phyloP scores from a whole-genome alignment of 2,888 invertebrate genomes.

The Cerastis leucographa region DNA sequence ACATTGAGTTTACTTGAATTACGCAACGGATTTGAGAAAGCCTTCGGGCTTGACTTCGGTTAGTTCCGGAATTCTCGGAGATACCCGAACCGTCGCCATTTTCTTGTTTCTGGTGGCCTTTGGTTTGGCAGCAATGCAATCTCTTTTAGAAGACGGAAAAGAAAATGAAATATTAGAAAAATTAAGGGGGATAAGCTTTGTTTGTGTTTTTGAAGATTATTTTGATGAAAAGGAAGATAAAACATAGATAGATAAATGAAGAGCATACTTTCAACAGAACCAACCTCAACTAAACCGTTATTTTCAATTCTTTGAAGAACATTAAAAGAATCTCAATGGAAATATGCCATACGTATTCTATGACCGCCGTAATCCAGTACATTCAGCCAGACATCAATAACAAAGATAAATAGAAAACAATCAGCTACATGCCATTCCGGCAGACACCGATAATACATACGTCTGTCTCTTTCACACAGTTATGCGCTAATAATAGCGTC shows the following conservation, averaged over 20 bases:
- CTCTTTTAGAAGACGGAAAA: slow-evolving; percentile 47
- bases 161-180: slow-evolving; percentile 41
- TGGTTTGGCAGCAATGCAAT: slow-evolving; percentile 26
- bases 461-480: slow-evolving; percentile 69
- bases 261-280: not conserved
- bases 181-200: slow-evolving; percentile 9
- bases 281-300: not conserved
- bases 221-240: not conserved
- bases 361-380: slow-evolving; percentile 51
- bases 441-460: slow-evolving; percentile 63
- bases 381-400: slow-evolving; percentile 55
- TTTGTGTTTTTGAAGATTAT: slow-evolving; percentile 15
- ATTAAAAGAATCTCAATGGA: slow-evolving; percentile 26
- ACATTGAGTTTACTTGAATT: slow-evolving; percentile 41
- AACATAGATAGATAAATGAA: not conserved
- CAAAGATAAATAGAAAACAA: slow-evolving; percentile 67
- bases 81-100: slow-evolving; percentile 41
- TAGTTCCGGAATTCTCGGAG: slow-evolving; percentile 51
- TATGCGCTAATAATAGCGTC: slow-evolving; percentile 74
- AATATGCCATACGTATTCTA: slow-evolving; percentile 56
- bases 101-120: slow-evolving; percentile 48
- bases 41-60: slow-evolving; percentile 38
- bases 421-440: slow-evolving; percentile 58
- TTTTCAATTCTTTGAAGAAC: slow-evolving; percentile 1
- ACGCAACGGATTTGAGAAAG: slow-evolving; percentile 58